Conservation (phyloP, 2,888 invertebrate genomes). For the Phalera bucephala region DNA sequence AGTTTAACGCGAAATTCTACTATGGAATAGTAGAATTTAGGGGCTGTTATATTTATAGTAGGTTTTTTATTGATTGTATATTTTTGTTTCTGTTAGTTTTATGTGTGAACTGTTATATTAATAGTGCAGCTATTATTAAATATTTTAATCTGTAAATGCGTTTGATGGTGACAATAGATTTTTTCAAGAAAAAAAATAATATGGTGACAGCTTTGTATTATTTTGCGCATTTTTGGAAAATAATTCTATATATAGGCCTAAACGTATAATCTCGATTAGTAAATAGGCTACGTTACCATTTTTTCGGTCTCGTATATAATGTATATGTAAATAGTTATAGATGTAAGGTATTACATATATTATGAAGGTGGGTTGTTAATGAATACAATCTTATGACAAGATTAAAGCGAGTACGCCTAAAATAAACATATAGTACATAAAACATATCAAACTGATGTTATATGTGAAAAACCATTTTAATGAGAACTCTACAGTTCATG, state of each 20-base stretch:
- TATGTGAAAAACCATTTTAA: slow-evolving; percentile 44
- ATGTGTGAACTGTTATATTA: slow-evolving; percentile 38
- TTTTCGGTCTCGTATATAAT: slow-evolving; percentile 58
- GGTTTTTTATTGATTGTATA: slow-evolving; percentile 67
- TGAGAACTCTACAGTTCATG: slow-evolving; percentile 23
- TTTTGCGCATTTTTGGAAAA: slow-evolving; percentile 45
- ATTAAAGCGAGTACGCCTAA: slow-evolving; percentile 57
- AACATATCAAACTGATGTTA: slow-evolving; percentile 75
- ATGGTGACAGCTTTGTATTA: slow-evolving; percentile 29
- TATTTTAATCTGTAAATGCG: slow-evolving; percentile 17
- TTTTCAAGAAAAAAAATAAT: slow-evolving; percentile 5
- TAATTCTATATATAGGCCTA: slow-evolving; percentile 61
- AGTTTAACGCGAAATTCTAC: slow-evolving; percentile 65
- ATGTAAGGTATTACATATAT: slow-evolving; percentile 47
- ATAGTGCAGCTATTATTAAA: slow-evolving; percentile 32
- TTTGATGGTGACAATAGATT: slow-evolving; percentile 6
- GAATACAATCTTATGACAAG: slow-evolving; percentile 62
- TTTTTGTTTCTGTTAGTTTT: slow-evolving; percentile 62
- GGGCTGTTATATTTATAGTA: slow-evolving; percentile 80
- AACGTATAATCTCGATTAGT: slow-evolving; percentile 62
- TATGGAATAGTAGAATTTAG: slow-evolving; percentile 78
- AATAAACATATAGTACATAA: slow-evolving; percentile 75
- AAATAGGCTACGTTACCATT: slow-evolving; percentile 62
- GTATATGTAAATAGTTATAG: slow-evolving; percentile 51
- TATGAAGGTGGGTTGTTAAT: slow-evolving; percentile 50